These are phyloP conservation scores for Paguma larvata DNA, from an alignment of 2,797 vertebrate species.

Conservation along the genomic window DNA sequence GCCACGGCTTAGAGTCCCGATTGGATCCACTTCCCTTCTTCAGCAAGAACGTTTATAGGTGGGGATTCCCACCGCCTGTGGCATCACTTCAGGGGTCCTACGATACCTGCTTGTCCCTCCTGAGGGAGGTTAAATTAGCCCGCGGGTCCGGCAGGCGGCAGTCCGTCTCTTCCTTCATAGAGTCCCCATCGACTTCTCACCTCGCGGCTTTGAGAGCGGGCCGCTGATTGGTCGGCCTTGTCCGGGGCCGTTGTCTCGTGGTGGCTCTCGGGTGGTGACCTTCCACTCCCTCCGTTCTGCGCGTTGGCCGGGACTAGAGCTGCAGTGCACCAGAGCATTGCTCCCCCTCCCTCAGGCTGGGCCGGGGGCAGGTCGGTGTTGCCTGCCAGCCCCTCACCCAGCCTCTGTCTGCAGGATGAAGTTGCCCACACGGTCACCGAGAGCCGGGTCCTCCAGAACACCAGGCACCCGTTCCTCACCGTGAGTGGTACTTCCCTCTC, in stretches of 20 bases:
- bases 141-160: not conserved
- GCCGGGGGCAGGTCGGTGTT: not conserved
- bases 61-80: not conserved
- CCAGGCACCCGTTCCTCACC: conserved; percentile 96
- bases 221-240: not conserved
- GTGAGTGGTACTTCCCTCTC: conserved; percentile 85
- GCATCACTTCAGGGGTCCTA: not conserved
- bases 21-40: not conserved
- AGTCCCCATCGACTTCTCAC: not conserved
- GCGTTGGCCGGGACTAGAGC: too few relatives aligned
- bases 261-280: rapidly evolving
- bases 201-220: not conserved
- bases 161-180: not conserved
- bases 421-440: conserved; percentile 98
- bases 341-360: not conserved
- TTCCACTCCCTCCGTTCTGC: not conserved
- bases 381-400: not conserved
- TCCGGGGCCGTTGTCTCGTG: not conserved
- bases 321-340: not conserved
- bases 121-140: not conserved
- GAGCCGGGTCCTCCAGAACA: conserved; percentile 97
- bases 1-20: not conserved
- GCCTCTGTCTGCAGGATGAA: conserved; percentile 91
- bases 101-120: not conserved
- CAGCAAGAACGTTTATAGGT: not conserved